Evolutionary conservation across 2,113 vertebrate species (phyloP), one percentile per base, ranked within the genome.

Genomic region (Passer montanus): DNA sequence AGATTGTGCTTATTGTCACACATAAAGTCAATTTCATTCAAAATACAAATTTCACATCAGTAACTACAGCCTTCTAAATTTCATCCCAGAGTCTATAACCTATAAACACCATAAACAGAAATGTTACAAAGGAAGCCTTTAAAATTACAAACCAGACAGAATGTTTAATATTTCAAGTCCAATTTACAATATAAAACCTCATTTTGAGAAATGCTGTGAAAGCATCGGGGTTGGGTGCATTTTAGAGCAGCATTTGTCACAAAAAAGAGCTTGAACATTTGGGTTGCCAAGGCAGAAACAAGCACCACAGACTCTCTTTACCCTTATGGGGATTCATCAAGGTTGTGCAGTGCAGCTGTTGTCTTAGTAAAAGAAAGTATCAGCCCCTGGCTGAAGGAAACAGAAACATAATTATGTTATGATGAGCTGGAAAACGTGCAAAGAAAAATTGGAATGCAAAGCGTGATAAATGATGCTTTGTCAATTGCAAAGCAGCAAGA

Each of bases 321-420:
- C 87, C 87, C 78, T 97, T 94, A 94, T 91, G 95, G 96, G 94
- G 91, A 89, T 91, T 95, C 93, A 96, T 92, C 97, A 93, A 97
- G 97, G 97, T 97, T 98, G 92, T 95, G 93, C 84, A 92, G 92
- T 97, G 87, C 97, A 98, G 97, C 97, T 97, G 97, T 94, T 97
- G 95, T 96, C 95, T 96, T 93, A 67, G 80, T 56, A 95, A 97
- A 97, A 96, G 91, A 96, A 97, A 97, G 95, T 89, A 93, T 92
- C 58, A 0, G 96, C 87, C 94, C 93, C 94, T 97, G 96, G 95
- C 95, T 97, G 94, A 88, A 91, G 96, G 93, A 97, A 97, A 82
- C 60, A 94, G 92, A 89, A 96, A 94, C 31, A 35, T 96, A 97
- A 98, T 98, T 98, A 97, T 94, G 95, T 97, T 97, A 96, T 97